phyloP scores from a whole-genome alignment of 2,113 vertebrate species.

The Muntiacus reevesi region DNA sequence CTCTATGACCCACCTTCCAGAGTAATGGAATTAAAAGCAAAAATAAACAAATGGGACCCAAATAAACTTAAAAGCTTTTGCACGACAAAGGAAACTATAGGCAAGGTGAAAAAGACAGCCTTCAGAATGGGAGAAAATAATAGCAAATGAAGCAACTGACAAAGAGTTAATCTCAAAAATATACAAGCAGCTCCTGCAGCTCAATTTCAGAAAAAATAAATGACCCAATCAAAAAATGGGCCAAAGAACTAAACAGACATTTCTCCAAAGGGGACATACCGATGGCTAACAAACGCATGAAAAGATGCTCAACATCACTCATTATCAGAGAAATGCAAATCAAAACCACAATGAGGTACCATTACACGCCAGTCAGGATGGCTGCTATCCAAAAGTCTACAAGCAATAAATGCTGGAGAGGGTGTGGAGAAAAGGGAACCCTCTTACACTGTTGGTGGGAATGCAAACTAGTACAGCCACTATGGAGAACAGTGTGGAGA shows the following conservation, averaged over 20 bases:
- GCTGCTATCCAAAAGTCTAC: not conserved
- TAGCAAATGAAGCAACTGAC: not conserved
- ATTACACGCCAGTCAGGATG: not conserved
- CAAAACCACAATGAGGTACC: not conserved
- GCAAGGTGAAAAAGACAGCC: not conserved
- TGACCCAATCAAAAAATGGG: not conserved
- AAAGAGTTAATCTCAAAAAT: not conserved
- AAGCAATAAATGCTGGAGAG: not conserved
- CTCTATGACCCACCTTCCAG: not conserved
- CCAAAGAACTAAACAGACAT: not conserved
- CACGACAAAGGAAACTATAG: not conserved
- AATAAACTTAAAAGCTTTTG: not conserved
- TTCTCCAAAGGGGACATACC: not conserved
- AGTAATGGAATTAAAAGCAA: not conserved
- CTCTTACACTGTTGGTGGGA: not conserved
- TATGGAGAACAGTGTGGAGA: not conserved
- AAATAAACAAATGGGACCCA: not conserved
- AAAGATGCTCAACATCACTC: not conserved
- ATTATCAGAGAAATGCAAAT: not conserved
- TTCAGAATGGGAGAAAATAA: not conserved
- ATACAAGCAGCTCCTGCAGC: not conserved
- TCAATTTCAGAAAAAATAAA: not conserved
- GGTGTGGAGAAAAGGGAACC: not conserved
- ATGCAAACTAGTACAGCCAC: not conserved
- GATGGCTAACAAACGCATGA: not conserved